Base-by-base conservation (phyloP, 2,888 invertebrate species). In the Vesta saturnalis region DNA sequence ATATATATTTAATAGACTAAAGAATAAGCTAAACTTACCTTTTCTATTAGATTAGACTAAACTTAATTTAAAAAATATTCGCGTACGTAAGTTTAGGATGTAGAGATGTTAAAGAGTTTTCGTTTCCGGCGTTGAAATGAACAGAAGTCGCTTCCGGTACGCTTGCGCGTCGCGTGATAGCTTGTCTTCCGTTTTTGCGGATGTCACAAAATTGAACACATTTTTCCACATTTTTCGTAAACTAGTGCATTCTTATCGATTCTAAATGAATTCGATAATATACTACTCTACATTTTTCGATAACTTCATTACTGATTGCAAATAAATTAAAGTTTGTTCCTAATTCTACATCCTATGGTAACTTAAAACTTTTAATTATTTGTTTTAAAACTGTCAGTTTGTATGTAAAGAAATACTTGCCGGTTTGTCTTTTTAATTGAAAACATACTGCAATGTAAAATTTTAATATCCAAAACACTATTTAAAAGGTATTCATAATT, bases 151-250 rank as follows among this genome's bases (percentile, higher is more conserved):
- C 58, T 70, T 74, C 69, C 66, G 67, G 57, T 67, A 70, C 75
- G 75, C 76, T 60, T 69, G 76, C 75, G 74, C 75, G 60, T 76
- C 74, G 75, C 77, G 77, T 75, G 75, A 47, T 63, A 55, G 68
- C 64, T 65, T 65, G 69, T 69, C 65, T 69, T 65, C 54, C 21
- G 61, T 62, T 69, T 69, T 49, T 62, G 62, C 46, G 55, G 69
- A 65, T 69, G 65, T 65, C 69, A 69, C 62, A 65, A 65, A 69
- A 58, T 55, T 63, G 62, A 65, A 60, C 19, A 56, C 58, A 60
- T 64, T 69, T 65, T 69, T 69, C 35, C 23, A 57, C 35, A 52
- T 64, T 64, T 67, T 60, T 54, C 46, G 23, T 56, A 18, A 19
- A 62, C 22, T 57, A 61, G 61, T 68, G 56, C 55, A 59, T 67